Evolutionary conservation across 2,113 vertebrate genomes (phyloP).

Genomic region (Peucedramus taeniatus): DNA sequence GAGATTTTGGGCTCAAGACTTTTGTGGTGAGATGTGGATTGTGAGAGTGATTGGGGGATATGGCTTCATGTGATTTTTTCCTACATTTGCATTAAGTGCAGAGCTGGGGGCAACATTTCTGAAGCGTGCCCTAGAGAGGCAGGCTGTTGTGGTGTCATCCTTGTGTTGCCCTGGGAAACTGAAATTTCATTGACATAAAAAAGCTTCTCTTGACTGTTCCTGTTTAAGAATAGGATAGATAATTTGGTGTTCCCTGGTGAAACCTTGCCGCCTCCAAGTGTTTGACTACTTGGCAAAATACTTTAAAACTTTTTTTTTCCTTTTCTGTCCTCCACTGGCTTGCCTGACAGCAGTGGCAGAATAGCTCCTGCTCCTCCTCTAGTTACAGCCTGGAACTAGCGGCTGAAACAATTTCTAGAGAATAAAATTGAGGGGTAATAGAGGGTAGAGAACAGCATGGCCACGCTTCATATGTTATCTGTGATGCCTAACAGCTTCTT

Average conservation of each 20-base stretch:
- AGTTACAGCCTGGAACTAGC: background rate
- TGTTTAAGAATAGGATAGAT: background rate
- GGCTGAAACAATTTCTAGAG: background rate
- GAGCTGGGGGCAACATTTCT: background rate
- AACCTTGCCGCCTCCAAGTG: background rate
- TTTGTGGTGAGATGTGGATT: background rate
- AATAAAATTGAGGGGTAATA: background rate
- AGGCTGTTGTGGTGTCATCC: background rate
- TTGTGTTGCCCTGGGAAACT: background rate
- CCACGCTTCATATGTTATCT: accelerated
- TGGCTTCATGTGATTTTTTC: background rate
- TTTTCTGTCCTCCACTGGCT: background rate
- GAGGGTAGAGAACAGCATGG: background rate
- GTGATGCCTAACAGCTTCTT: background rate
- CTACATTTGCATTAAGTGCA: accelerated
- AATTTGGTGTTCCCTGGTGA: background rate
- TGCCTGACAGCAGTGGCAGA: background rate
- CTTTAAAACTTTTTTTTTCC: background rate
- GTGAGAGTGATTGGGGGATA: background rate
- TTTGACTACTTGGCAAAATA: background rate
- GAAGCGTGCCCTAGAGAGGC: background rate
- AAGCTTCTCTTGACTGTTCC: background rate
- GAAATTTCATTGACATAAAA: background rate
- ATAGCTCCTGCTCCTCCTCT: background rate
- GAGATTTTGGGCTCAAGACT: background rate